Evolutionary conservation across 1,140 invertebrate species (phyloP).

Genomic region (Rhynchophorus ferrugineus): DNA sequence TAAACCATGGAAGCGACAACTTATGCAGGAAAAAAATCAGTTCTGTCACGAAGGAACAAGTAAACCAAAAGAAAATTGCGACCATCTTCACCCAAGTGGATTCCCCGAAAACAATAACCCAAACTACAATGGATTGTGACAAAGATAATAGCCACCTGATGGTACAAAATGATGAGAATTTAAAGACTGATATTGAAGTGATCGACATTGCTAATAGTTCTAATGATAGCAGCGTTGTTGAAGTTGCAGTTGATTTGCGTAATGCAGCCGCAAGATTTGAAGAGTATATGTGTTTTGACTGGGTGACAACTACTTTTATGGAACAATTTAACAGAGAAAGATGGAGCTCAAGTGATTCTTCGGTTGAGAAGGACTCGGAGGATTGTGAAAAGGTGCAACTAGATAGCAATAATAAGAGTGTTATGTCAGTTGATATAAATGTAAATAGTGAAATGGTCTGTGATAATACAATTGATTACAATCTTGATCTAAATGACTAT

Average conservation of each 20-base stretch:
- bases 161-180: neutral
- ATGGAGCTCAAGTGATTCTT: neutral
- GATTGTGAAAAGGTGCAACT: neutral
- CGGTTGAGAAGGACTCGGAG: neutral
- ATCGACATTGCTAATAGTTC: slow-evolving; percentile 4
- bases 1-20: neutral
- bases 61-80: neutral
- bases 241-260: no score
- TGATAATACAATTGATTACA: slow-evolving; percentile 8
- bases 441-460: slow-evolving; percentile 11
- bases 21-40: neutral
- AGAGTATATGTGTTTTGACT: no score
- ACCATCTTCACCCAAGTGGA: neutral
- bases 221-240: neutral
- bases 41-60: neutral
- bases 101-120: slow-evolving; percentile 8
- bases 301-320: no score
- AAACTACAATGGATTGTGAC: slow-evolving; percentile 12
- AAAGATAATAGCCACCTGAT: slow-evolving; percentile 8
- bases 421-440: slow-evolving; percentile 1
- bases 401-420: neutral
- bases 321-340: no score
- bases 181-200: slow-evolving; percentile 12
- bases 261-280: no score
- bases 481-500: neutral